Conservation (phyloP, 92 coral and sea anemone genomes). For the Siderastrea radians region DNA sequence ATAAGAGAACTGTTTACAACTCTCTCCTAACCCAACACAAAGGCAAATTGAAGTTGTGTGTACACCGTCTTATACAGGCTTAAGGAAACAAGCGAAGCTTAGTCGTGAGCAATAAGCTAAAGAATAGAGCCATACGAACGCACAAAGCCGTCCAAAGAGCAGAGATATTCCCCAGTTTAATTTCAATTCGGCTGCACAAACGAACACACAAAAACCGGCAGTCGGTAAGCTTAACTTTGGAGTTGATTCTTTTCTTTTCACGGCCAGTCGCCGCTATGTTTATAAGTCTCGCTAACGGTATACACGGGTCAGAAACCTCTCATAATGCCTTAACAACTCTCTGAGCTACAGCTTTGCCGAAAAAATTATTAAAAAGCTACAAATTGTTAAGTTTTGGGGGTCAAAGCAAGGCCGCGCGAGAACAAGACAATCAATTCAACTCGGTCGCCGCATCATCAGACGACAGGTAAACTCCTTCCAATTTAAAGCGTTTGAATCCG, state of each 20-base stretch:
- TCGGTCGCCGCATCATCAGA: conserved; percentile 17
- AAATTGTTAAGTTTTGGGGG: conserved; percentile 15
- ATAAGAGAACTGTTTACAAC: conserved; percentile 50
- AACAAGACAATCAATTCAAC: conserved; percentile 12
- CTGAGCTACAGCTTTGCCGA: not conserved
- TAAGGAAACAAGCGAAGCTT: not conserved
- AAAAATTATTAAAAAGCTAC: not conserved
- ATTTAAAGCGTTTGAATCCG: conserved; percentile 21
- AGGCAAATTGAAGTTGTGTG: conserved; percentile 34
- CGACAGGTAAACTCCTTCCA: conserved; percentile 17
- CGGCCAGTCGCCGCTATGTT: conserved; percentile 38
- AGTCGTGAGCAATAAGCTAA: not conserved
- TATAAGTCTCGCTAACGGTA: conserved; percentile 44
- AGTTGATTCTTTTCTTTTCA: conserved; percentile 12
- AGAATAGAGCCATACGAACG: not conserved
- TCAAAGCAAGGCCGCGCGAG: conserved; percentile 29
- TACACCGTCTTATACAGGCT: conserved; percentile 36
- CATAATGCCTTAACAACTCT: conserved; percentile 13
- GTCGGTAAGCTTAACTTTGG: not conserved
- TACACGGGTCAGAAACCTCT: conserved; percentile 36
- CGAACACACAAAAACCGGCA: not conserved
- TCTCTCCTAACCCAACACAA: conserved; percentile 37
- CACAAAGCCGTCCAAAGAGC: not conserved
- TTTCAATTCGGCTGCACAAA: not conserved
- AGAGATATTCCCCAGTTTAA: conserved; percentile 2